Conservation (phyloP, 2,888 invertebrate genomes). For the Harpagoxenus sublaevis region DNA sequence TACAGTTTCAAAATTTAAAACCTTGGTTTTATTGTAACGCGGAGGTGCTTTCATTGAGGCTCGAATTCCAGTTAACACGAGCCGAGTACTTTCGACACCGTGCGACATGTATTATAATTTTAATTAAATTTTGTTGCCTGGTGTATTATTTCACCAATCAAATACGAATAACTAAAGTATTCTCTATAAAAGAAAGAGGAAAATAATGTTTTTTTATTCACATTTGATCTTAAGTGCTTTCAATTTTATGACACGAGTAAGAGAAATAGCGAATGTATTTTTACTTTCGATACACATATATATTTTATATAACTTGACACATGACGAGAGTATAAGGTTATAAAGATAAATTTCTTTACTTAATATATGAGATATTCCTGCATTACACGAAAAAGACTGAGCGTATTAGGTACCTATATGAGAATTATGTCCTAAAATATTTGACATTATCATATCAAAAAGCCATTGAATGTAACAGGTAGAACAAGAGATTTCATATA, state of each 20-base stretch:
- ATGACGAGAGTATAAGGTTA: neutral
- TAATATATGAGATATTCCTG: neutral
- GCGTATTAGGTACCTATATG: neutral
- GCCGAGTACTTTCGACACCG: constrained; percentile 40
- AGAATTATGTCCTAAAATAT: neutral
- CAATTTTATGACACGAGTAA: neutral
- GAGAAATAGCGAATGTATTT: neutral
- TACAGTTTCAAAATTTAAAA: constrained; percentile 2
- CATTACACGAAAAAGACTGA: neutral
- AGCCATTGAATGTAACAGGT: constrained; percentile 19
- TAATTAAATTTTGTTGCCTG: constrained; percentile 61
- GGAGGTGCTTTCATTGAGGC: constrained; percentile 31
- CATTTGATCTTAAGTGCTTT: neutral
- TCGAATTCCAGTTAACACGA: constrained; percentile 56
- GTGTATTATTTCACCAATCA: constrained; percentile 34
- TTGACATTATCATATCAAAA: constrained; percentile 4
- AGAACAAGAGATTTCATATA: constrained; percentile 21
- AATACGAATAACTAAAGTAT: neutral
- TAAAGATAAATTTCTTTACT: neutral
- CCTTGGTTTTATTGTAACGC: constrained; percentile 25
- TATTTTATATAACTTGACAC: neutral
- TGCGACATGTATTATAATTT: constrained; percentile 57
- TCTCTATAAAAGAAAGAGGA: neutral
- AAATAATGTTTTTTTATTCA: neutral
- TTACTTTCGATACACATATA: neutral